Conservation (phyloP, 2,888 invertebrate genomes). For the Scrobipalpa costella region DNA sequence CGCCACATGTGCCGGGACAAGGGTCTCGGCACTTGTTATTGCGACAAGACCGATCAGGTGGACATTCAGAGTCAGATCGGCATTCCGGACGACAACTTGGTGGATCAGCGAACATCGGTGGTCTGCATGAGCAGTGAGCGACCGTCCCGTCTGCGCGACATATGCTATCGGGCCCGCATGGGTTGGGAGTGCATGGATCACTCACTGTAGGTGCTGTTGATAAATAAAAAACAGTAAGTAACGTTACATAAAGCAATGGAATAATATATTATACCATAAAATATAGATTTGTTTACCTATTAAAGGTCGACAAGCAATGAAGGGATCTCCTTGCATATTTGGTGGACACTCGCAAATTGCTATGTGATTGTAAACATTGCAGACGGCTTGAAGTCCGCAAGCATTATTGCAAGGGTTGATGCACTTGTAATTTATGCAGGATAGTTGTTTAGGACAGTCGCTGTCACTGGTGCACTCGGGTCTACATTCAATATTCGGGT, state of each 20-base stretch:
- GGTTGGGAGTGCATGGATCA: slow-evolving; percentile 85
- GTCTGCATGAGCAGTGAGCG: slow-evolving; percentile 86
- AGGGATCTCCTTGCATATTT: slow-evolving; percentile 90
- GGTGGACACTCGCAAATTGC: slow-evolving; percentile 88
- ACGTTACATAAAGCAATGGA: neutral
- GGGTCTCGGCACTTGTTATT: slow-evolving; percentile 85
- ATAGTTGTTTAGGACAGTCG: slow-evolving; percentile 86
- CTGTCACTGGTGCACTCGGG: slow-evolving; percentile 89
- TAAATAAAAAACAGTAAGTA: neutral
- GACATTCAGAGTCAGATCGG: slow-evolving; percentile 84
- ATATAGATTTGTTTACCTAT: slow-evolving; percentile 56
- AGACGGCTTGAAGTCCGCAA: slow-evolving; percentile 86
- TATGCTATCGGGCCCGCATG: slow-evolving; percentile 87
- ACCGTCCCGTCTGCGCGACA: slow-evolving; percentile 85
- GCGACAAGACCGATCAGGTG: slow-evolving; percentile 83
- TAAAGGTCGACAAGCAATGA: slow-evolving; percentile 83
- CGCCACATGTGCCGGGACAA: slow-evolving; percentile 89
- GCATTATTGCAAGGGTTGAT: slow-evolving; percentile 87
- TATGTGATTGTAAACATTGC: slow-evolving; percentile 88
- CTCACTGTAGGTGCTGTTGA: slow-evolving; percentile 48
- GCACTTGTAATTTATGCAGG: slow-evolving; percentile 88
- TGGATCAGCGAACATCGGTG: slow-evolving; percentile 85
- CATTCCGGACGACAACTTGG: slow-evolving; percentile 90
- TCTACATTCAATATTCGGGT: slow-evolving; percentile 85
- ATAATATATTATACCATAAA: neutral